A percentile compares a stretch with the other conserved stretches of the same genome.
Conservation (phyloP, 2,888 invertebrate genomes). For the Eupithecia subfuscata region DNA sequence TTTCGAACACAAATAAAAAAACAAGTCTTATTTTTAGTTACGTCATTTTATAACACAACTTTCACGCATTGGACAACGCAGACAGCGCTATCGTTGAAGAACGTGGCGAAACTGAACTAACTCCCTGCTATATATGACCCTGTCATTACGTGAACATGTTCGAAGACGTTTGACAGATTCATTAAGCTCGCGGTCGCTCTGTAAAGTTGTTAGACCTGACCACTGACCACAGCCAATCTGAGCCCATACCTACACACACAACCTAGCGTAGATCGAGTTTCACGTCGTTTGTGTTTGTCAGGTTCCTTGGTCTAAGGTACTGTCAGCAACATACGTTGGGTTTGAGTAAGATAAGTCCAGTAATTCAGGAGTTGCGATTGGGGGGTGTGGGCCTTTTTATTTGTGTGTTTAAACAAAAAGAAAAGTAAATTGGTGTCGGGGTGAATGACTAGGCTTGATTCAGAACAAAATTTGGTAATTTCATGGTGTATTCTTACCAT, state of each 20-base stretch:
- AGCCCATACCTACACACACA: constrained; percentile 43
- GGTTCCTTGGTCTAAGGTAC: constrained; percentile 12
- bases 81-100: background rate
- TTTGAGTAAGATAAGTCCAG: background rate
- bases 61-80: background rate
- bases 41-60: background rate
- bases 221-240: constrained; percentile 37
- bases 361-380: background rate
- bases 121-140: background rate
- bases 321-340: background rate
- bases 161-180: constrained; percentile 5
- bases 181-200: constrained; percentile 21
- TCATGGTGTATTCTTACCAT: background rate
- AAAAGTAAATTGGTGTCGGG: background rate
- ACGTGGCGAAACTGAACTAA: background rate
- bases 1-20: background rate
- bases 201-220: constrained; percentile 36
- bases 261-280: constrained; percentile 65
- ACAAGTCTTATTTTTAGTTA: background rate
- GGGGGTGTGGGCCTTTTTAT: background rate
- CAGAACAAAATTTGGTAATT: background rate
- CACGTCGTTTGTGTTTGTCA: constrained; percentile 31
- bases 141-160: background rate
- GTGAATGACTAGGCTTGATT: background rate
- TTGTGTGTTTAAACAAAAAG: background rate